These are phyloP conservation scores for Uromys caudimaculatus DNA, from an alignment of 2,797 vertebrate species.

Conservation along the genomic window DNA sequence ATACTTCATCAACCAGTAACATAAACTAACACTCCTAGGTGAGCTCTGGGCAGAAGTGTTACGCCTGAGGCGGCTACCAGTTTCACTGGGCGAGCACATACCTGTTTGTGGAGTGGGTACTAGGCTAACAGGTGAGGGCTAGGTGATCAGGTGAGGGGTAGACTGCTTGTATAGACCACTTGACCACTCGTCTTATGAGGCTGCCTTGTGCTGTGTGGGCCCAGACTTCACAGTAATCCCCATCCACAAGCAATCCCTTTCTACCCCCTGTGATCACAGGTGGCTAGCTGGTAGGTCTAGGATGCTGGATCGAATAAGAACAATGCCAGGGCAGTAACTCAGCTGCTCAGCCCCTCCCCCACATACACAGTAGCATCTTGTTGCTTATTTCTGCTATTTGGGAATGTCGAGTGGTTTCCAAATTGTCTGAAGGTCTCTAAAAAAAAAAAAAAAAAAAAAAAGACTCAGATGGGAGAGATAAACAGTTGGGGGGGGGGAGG, in stretches of 20 bases:
- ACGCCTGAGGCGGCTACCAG: background rate
- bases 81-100: background rate
- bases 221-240: background rate
- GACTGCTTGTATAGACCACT: background rate
- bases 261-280: background rate
- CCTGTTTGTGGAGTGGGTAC: background rate
- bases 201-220: background rate
- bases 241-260: background rate
- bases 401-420: background rate
- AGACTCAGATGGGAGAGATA: background rate
- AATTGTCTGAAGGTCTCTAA: background rate
- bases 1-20: background rate
- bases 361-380: background rate
- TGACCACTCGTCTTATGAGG: background rate
- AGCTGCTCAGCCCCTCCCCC: accelerated
- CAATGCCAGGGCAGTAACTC: background rate
- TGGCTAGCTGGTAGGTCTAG: background rate
- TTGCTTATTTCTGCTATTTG: background rate
- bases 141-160: background rate
- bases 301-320: background rate
- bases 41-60: background rate
- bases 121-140: background rate
- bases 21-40: background rate
- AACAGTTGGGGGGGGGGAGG: too few species aligned
- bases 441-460: constrained; percentile 30